Base-by-base conservation (phyloP, 1,140 invertebrate species). In the Drosophila hydei region DNA sequence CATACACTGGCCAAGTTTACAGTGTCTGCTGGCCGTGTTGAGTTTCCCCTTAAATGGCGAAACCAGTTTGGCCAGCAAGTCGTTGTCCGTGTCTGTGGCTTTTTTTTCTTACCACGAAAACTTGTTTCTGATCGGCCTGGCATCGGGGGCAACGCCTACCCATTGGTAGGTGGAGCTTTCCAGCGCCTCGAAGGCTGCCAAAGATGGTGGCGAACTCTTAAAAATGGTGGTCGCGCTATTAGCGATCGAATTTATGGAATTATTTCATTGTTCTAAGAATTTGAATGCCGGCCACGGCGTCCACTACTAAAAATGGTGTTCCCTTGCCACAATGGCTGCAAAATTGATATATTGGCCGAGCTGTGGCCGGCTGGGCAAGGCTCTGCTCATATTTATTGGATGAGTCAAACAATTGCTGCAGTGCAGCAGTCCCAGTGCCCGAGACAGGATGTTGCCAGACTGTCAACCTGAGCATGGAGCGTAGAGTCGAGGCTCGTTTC, bases 201-300 rank as follows among this genome's bases (percentile, higher is more conserved):
- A 85, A 85, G 81, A 87, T 87, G 83, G 83, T 79, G 83, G 67
- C 58, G 55, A 45, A 8, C 38, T 1, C 27, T 70, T 18, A 43
- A 88, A 88, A 88, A 88, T 88, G 83, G 83, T 83, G 84, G 80
- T 40, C 68, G 50, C 50, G 51, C 79, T 79, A 88, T 70, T 88
- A 83, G 84, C 62, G 83, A 79, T 88, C 83, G 83, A 88, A 87
- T 88, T 87, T 87, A 87, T 87, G 81, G 81, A 87, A 88, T 88
- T 88, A 88, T 88, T 88, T 88, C 83, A 88, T 88, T 88, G 83
- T 88, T 88, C 83, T 88, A 88, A 79, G 83, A 88, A 88, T 88
- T 88, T 72, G 78, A 87, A 88, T 88, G 81, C 72, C 64, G 56
- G 14, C 50, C 56, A 43, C 36, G 54, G 18, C 45, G 47, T 4